These are phyloP conservation scores for Daboia siamensis DNA, from an alignment of 2,113 vertebrate genomes.

Conservation along the genomic window DNA sequence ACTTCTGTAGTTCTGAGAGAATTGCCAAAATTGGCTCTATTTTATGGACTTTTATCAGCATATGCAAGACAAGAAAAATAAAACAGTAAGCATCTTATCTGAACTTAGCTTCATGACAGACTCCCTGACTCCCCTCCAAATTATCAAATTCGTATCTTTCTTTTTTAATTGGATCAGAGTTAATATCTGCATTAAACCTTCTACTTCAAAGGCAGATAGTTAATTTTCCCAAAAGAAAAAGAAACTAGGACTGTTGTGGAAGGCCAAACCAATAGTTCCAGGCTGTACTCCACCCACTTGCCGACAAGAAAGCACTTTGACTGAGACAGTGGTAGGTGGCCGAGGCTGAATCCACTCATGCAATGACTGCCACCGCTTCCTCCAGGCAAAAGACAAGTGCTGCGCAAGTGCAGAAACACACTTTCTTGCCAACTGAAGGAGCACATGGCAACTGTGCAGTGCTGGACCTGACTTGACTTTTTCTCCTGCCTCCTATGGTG, in stretches of 20 bases:
- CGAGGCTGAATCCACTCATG: neutral
- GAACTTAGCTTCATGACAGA: no score
- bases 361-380: neutral
- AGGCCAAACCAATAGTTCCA: neutral
- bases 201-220: neutral
- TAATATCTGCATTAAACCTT: conserved; percentile 8
- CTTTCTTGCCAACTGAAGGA: neutral
- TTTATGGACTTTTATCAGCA: no score
- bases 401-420: neutral
- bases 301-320: neutral
- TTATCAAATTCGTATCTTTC: neutral
- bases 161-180: neutral
- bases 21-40: neutral
- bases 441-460: neutral
- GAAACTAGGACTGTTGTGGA: neutral
- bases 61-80: neutral
- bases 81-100: neutral
- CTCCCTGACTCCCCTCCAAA: neutral
- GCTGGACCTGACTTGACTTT: neutral
- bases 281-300: neutral
- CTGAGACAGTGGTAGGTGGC: neutral
- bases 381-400: neutral
- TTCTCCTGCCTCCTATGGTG: neutral
- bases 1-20: neutral
- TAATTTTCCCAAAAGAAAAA: neutral